A percentile compares a stretch with the other conserved stretches of the same genome.
phyloP scores from a whole-genome alignment of 1,140 invertebrate genomes.

The Hycleus cichorii region DNA sequence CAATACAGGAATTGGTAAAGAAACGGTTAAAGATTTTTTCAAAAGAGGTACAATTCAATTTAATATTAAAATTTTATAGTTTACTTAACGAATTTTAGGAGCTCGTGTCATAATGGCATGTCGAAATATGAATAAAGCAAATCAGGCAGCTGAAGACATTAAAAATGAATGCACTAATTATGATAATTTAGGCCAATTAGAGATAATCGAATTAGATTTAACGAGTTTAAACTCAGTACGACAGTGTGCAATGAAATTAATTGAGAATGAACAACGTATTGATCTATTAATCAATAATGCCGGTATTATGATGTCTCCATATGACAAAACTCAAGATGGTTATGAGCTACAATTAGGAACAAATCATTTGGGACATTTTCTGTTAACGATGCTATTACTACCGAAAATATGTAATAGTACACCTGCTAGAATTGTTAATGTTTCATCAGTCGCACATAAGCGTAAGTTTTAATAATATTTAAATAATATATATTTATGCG shows the following conservation, averaged over 20 bases:
- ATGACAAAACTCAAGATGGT: constrained; percentile 61
- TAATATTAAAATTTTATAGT: neutral
- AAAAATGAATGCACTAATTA: constrained; percentile 41
- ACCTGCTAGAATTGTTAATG: constrained; percentile 52
- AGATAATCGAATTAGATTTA: constrained; percentile 60
- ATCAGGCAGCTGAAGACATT: constrained; percentile 41
- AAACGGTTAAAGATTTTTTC: constrained; percentile 71
- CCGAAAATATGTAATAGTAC: constrained; percentile 46
- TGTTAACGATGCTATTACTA: constrained; percentile 72
- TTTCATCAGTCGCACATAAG: constrained; percentile 53
- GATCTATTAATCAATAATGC: constrained; percentile 78
- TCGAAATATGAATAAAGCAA: constrained; percentile 37
- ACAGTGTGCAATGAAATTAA: constrained; percentile 58
- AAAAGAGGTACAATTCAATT: constrained; percentile 49
- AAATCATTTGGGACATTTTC: constrained; percentile 78
- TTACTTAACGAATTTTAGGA: constrained; percentile 29
- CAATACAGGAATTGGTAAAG: constrained; percentile 86
- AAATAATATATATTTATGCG: neutral
- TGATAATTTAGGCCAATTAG: constrained; percentile 48
- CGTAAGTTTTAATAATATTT: constrained; percentile 37
- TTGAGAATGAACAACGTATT: constrained; percentile 52
- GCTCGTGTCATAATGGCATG: constrained; percentile 43
- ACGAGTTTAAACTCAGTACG: constrained; percentile 63
- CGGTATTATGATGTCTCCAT: constrained; percentile 65
- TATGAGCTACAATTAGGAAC: constrained; percentile 72